Percentiles rank a stretch among this genome's conserved stretches.
These are phyloP conservation scores for Podiceps cristatus DNA, from an alignment of 2,113 vertebrate genomes.

Conservation along the genomic window DNA sequence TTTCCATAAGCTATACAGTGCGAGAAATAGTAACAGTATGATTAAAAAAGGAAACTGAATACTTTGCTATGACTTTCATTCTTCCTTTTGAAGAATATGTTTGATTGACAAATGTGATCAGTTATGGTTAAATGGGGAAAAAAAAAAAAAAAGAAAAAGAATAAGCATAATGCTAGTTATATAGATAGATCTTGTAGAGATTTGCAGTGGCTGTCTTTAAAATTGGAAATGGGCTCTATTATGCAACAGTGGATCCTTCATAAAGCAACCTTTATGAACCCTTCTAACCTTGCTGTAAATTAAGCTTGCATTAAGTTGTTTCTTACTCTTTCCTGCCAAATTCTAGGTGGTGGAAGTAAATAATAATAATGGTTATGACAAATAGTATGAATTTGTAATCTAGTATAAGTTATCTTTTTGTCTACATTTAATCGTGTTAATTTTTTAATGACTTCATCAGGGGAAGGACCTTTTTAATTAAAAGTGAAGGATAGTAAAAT, in stretches of 20 bases:
- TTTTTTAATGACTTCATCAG: background rate
- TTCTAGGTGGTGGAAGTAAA: constrained; percentile 13
- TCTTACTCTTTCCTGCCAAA: constrained; percentile 15
- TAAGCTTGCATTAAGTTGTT: constrained; percentile 57
- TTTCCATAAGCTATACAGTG: background rate
- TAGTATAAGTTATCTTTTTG: background rate
- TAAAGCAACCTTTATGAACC: constrained; percentile 59
- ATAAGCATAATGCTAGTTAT: constrained; percentile 32
- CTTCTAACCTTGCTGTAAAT: constrained; percentile 62
- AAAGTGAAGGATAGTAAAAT: too few species aligned
- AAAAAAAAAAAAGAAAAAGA: constrained; percentile 24
- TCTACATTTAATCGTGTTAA: background rate
- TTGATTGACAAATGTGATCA: constrained; percentile 61
- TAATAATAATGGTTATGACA: background rate
- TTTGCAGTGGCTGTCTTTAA: constrained; percentile 52
- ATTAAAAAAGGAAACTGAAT: background rate
- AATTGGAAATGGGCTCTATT: constrained; percentile 56
- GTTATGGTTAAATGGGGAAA: background rate
- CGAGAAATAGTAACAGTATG: background rate
- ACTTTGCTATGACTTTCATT: constrained; percentile 55
- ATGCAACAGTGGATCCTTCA: constrained; percentile 29
- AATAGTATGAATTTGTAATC: background rate
- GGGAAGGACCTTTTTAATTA: too few species aligned
- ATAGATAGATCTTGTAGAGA: constrained; percentile 43
- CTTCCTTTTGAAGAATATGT: constrained; percentile 41